Evolutionary conservation across 1,140 invertebrate species (phyloP).

Genomic region (Pseudachorutes palmiensis): DNA sequence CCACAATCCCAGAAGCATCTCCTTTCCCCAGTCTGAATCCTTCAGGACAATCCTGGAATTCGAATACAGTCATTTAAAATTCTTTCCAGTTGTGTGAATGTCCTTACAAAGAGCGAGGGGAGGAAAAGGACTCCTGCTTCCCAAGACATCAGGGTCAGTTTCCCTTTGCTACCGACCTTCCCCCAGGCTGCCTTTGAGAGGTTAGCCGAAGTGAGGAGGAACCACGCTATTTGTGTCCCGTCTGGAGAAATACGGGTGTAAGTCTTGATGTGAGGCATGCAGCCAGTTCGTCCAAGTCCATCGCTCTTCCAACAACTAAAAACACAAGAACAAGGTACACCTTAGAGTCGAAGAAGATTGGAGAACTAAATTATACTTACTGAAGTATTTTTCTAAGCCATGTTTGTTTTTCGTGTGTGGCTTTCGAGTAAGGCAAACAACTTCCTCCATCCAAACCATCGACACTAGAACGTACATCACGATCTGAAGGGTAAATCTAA

Average conservation of each 20-base stretch:
- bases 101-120: constrained; percentile 67
- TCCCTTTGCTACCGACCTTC: constrained; percentile 54
- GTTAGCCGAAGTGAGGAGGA: constrained; percentile 84
- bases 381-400: constrained; percentile 72
- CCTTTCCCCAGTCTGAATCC: too few relatives aligned
- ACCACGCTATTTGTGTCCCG: constrained; percentile 59
- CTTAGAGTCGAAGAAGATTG: background rate
- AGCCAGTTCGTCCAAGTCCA: constrained; percentile 55
- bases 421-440: constrained; percentile 78
- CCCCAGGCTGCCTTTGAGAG: constrained; percentile 95
- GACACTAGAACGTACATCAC: constrained; percentile 72
- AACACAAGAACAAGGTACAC: constrained; percentile 21
- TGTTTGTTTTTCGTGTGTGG: constrained; percentile 69
- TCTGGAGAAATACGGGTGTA: constrained; percentile 70
- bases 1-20: too few relatives aligned
- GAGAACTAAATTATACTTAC: constrained; percentile 48
- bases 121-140: constrained; percentile 86
- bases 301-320: constrained; percentile 74
- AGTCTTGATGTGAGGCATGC: constrained; percentile 90
- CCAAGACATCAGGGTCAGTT: constrained; percentile 72
- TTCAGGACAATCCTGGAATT: too few relatives aligned
- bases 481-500: constrained; percentile 61
- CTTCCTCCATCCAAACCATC: constrained; percentile 75
- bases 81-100: too few relatives aligned
- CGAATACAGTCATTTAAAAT: too few relatives aligned